phyloP scores from a whole-genome alignment of 2,797 vertebrate genomes.

The Parauchenoglanis punctatus region DNA sequence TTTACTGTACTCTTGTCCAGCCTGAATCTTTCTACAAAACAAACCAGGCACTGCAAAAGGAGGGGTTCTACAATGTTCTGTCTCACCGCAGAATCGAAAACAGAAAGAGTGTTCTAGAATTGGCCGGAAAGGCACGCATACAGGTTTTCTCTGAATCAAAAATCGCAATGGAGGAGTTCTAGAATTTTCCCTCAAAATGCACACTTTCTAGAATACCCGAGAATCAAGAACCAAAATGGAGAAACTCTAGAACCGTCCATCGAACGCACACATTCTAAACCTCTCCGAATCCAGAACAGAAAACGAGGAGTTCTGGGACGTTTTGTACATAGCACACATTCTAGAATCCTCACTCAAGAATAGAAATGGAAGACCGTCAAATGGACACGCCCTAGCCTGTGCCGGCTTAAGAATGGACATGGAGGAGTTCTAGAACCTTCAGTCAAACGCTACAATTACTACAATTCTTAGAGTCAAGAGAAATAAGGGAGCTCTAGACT shows the following conservation, averaged over 20 bases:
- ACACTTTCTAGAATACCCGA: not conserved
- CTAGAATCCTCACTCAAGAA: not conserved
- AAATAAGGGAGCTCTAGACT: too few relatives aligned
- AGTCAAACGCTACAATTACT: not conserved
- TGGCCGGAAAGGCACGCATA: not conserved
- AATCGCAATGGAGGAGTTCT: not conserved
- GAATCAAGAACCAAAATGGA: not conserved
- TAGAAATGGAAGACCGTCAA: not conserved
- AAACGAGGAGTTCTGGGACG: not conserved
- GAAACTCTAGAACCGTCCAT: not conserved
- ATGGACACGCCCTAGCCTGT: too few relatives aligned
- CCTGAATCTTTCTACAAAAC: not conserved
- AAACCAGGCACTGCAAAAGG: not conserved
- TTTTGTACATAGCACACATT: not conserved
- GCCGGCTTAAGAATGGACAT: not conserved
- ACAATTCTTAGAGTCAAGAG: not conserved
- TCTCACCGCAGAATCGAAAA: too few relatives aligned
- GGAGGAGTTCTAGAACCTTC: not conserved
- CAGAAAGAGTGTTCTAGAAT: too few relatives aligned
- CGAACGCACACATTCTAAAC: not conserved
- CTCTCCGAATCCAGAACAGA: too few relatives aligned
- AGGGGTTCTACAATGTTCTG: not conserved
- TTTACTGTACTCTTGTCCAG: slow-evolving; percentile 2
- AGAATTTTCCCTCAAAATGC: not conserved
- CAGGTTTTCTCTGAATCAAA: not conserved